Evolutionary conservation across 2,888 invertebrate species (phyloP).

Genomic region (Aporophyla lueneburgensis): DNA sequence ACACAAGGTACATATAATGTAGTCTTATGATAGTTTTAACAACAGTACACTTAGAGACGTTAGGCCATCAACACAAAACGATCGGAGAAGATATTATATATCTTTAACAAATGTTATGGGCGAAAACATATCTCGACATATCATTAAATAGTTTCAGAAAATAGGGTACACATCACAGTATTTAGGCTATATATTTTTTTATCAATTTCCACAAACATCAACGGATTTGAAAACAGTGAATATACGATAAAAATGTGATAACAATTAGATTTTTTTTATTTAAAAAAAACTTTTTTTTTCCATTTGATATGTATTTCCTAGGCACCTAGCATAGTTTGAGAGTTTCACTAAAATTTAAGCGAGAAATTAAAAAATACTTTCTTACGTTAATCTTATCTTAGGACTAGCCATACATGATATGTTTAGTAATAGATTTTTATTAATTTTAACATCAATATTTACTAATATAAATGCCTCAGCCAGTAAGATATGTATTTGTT

Average conservation of each 20-base stretch:
- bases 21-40: conserved; percentile 73
- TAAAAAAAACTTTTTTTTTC: conserved; percentile 65
- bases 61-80: conserved; percentile 80
- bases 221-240: conserved; percentile 67
- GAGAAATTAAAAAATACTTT: conserved; percentile 70
- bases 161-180: conserved; percentile 81
- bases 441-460: conserved; percentile 83
- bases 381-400: conserved; percentile 70
- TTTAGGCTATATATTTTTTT: conserved; percentile 75
- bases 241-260: conserved; percentile 67
- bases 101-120: conserved; percentile 83
- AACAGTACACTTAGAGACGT: conserved; percentile 65
- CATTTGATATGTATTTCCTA: conserved; percentile 85
- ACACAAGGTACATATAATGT: conserved; percentile 82
- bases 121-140: conserved; percentile 80
- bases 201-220: conserved; percentile 62
- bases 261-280: conserved; percentile 56
- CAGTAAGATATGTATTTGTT: conserved; percentile 90
- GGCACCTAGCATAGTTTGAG: conserved; percentile 82
- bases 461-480: conserved; percentile 90
- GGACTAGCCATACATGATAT: conserved; percentile 69
- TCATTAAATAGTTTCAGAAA: conserved; percentile 79
- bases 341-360: conserved; percentile 69
- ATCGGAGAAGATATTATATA: conserved; percentile 83
- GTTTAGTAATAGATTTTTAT: conserved; percentile 74